Base-by-base conservation (phyloP, 2,113 vertebrate genomes). In the Brachirus orientalis region DNA sequence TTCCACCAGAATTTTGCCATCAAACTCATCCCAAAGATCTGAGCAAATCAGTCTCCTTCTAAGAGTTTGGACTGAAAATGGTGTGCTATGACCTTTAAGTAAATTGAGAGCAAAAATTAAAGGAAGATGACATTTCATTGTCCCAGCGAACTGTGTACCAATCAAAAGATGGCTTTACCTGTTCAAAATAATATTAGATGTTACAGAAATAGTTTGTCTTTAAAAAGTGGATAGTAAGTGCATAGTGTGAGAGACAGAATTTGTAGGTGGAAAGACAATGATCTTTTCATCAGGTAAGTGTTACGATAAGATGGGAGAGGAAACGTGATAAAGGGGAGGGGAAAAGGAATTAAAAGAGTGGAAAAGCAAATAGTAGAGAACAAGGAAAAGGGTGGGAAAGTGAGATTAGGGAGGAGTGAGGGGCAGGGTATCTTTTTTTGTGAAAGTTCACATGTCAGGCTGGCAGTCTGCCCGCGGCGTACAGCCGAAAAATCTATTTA, bases 401-500 rank as follows among this genome's bases (percentile, higher is more conserved):
- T 66, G 52, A 65, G 52, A 67, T 76, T 28, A 91, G 85, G 90
- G 87, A 92, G 90, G 82, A 79, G 90, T 86, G 67, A 83, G 92
- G 92, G 94, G 89, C 93, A 86, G 65, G 91, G 88, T 87, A 89
- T 94, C 89, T 52, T 65, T 75, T 94, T 88, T 93, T 92, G 89
- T 95, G 92, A 94, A 93, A 94, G 94, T 95, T 96, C 93, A 94
- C 94, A 95, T 95, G 94, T 95, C 94, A 95, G 92, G 89, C 92
- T 96, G 96, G 95, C 95, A 92, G 90, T 90, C 87, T 94, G 95
- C 95, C 95, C 85, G 86, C 86, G 79, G 92, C 78, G 90, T 90
- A 92, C 88, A 79, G 92, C 90, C 92, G 89, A 94, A 94, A 95
- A 95, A 94, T 94, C 94, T 95, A 95, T 96, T 94, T 95, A 96